A percentile compares a stretch with the other conserved stretches of the same genome.
Conservation (phyloP, 2,888 invertebrate species). For the Cosmopolites sordidus region DNA sequence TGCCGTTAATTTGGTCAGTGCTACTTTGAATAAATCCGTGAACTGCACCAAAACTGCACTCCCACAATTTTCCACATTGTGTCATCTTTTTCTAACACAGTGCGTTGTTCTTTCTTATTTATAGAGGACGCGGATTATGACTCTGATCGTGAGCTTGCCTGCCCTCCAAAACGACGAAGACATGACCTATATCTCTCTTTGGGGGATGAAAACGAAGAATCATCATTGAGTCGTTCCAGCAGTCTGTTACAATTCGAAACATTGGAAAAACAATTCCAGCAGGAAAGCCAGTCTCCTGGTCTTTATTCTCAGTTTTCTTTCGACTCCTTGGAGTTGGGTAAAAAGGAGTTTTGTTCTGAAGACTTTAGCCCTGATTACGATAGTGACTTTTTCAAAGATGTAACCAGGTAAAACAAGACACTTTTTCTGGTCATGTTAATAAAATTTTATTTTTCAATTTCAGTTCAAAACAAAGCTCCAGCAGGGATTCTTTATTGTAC, state of each 20-base stretch:
- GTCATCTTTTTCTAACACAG: not conserved
- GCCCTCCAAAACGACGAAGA: conserved; percentile 68
- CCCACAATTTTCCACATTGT: too few relatives aligned
- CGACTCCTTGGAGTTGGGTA: conserved; percentile 49
- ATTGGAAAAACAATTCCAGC: conserved; percentile 66
- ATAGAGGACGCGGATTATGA: conserved; percentile 55
- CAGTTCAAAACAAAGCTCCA: conserved; percentile 29
- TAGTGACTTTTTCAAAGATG: not conserved
- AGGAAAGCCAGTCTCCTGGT: conserved; percentile 48
- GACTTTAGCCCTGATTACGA: conserved; percentile 35
- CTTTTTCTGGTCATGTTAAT: not conserved
- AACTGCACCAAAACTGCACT: too few relatives aligned
- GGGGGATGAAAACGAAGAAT: conserved; percentile 42
- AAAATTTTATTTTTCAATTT: conserved; percentile 3
- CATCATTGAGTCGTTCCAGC: conserved; percentile 71
- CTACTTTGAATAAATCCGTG: too few relatives aligned
- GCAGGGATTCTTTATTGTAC: conserved; percentile 37
- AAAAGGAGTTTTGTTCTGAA: conserved; percentile 48
- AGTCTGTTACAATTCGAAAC: conserved; percentile 83
- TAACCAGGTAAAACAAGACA: conserved; percentile 7
- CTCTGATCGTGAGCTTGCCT: conserved; percentile 71
- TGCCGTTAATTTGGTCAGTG: too few relatives aligned
- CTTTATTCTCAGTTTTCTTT: conserved; percentile 53
- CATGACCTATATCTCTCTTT: conserved; percentile 50
- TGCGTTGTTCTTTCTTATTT: conserved; percentile 2